A percentile compares a stretch with the other conserved stretches of the same genome.
These are phyloP conservation scores for Cephus pulcher DNA, from an alignment of 2,888 invertebrate genomes.

Conservation along the genomic window DNA sequence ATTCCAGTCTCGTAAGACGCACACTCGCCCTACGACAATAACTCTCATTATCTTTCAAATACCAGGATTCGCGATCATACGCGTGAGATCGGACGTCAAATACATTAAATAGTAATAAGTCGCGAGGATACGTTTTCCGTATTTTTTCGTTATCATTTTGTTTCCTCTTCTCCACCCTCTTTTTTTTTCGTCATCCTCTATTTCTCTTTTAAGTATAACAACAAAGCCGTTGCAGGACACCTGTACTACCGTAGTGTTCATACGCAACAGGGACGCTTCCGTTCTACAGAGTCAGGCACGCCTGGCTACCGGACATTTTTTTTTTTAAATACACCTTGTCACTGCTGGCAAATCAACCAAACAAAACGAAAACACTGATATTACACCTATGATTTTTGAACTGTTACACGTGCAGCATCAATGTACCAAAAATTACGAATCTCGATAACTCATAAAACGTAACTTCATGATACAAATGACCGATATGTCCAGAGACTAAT, in stretches of 20 bases:
- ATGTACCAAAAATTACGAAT: no score
- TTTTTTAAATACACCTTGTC: slow-evolving; percentile 58
- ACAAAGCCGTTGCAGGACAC: slow-evolving; percentile 51
- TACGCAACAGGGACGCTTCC: slow-evolving; percentile 42
- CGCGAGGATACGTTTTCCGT: background rate
- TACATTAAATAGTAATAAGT: slow-evolving; percentile 25
- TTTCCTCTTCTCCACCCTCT: background rate
- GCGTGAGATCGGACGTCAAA: slow-evolving; percentile 49
- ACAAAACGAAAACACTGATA: background rate
- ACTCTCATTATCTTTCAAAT: no score
- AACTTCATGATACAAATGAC: no score
- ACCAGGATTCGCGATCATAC: background rate
- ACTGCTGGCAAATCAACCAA: slow-evolving; percentile 61
- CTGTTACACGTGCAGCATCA: no score
- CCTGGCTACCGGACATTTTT: slow-evolving; percentile 44
- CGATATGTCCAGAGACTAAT: no score
- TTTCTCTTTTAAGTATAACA: slow-evolving; percentile 40
- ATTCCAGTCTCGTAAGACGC: slow-evolving; percentile 50
- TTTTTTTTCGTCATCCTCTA: no score
- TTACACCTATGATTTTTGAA: background rate
- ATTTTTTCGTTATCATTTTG: background rate
- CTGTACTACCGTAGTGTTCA: slow-evolving; percentile 43
- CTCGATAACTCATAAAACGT: no score
- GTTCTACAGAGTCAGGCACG: slow-evolving; percentile 51
- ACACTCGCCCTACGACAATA: slow-evolving; percentile 34